Conservation (phyloP, 2,888 invertebrate species). For the Cremastinae sp. region DNA sequence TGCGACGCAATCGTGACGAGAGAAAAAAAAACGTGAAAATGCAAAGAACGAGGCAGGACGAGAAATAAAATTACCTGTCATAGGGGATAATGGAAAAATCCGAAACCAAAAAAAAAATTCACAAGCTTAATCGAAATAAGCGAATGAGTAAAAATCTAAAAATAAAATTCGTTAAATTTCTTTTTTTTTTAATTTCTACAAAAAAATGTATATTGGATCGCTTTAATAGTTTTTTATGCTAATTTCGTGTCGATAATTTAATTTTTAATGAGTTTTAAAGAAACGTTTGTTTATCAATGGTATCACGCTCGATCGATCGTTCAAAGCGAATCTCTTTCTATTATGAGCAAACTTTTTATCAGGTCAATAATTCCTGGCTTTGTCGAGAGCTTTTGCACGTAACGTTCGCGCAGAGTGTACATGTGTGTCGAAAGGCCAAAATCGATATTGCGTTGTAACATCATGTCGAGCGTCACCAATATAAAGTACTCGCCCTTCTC, state of each 20-base stretch:
- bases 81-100: constrained; percentile 67
- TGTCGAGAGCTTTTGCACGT: constrained; percentile 39
- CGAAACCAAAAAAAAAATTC: constrained; percentile 60
- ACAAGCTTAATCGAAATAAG: too few species aligned
- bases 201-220: too few species aligned
- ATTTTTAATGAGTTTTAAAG: background rate
- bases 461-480: constrained; percentile 59
- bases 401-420: constrained; percentile 25
- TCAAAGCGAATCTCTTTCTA: constrained; percentile 36
- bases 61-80: constrained; percentile 74
- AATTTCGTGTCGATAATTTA: background rate
- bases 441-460: constrained; percentile 61
- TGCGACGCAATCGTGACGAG: constrained; percentile 30
- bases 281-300: constrained; percentile 6
- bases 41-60: constrained; percentile 23
- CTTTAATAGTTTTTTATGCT: background rate
- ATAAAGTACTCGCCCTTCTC: constrained; percentile 39
- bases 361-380: constrained; percentile 54
- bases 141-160: too few species aligned
- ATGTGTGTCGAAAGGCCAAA: constrained; percentile 54
- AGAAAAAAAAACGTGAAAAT: too few species aligned
- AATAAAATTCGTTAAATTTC: too few species aligned
- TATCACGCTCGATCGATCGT: constrained; percentile 22
- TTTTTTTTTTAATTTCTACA: too few species aligned
- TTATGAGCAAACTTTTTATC: constrained; percentile 50